phyloP scores from a whole-genome alignment of 2,113 vertebrate species.

The western clawed frog (Xenopus tropicalis) region DNA sequence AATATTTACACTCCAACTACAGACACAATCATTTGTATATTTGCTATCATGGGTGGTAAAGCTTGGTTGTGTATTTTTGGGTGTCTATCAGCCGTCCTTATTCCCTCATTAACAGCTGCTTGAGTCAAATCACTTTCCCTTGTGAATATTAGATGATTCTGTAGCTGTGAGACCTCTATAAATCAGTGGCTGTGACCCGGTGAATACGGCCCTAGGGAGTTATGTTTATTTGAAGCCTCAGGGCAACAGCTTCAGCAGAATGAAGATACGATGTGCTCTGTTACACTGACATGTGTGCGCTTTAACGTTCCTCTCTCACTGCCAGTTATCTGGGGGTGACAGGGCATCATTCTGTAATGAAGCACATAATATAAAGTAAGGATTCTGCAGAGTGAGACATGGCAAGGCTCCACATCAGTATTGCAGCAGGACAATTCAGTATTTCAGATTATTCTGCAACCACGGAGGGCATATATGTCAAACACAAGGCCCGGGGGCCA shows the following conservation, averaged over 20 bases:
- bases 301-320: background rate
- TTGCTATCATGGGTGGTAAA: too few relatives aligned
- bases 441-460: too few relatives aligned
- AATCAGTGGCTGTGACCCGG: slow-evolving; percentile 11
- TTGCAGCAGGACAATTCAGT: too few relatives aligned
- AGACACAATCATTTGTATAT: too few relatives aligned
- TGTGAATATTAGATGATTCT: slow-evolving; percentile 14
- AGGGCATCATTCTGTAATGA: background rate
- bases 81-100: background rate
- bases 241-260: background rate
- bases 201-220: slow-evolving; percentile 1
- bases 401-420: too few relatives aligned
- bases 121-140: background rate
- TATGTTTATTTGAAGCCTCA: slow-evolving; percentile 14
- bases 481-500: too few relatives aligned
- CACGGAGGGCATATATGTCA: too few relatives aligned
- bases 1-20: too few relatives aligned
- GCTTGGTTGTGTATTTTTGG: too few relatives aligned
- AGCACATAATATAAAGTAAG: background rate
- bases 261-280: background rate
- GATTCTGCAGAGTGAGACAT: background rate
- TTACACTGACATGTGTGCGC: background rate
- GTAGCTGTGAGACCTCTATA: background rate
- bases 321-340: background rate
- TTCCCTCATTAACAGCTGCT: slow-evolving; percentile 4